Evolutionary conservation across 1,140 invertebrate species (phyloP), one percentile per base, ranked within the genome.

Genomic region (Aphaenogaster rudis): DNA sequence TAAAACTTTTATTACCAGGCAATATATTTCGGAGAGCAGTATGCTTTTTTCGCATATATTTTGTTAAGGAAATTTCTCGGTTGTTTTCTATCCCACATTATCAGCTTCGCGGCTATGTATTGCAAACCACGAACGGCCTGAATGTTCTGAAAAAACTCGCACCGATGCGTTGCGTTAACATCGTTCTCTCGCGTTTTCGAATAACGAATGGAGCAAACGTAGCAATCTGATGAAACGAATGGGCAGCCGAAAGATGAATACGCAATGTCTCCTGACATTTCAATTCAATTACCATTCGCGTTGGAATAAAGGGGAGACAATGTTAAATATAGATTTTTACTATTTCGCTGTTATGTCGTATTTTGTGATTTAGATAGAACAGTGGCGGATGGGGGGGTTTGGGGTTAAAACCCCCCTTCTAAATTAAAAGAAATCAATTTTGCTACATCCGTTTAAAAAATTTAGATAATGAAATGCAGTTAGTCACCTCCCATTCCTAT

Each of bases 1-100:
- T 87, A 81, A 86, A 90, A 89, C 90, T 88, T 93, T 93, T 91
- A 92, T 90, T 89, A 91, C 87, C 80, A 59, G 33, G 28, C 17
- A 67, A 39, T 42, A n/a, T n/a, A 21, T 39, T 39, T 52, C 54
- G 7, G 57, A 21, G 13, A 48, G 42, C 21, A 42, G 15, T 42
- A 48, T 45, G 39, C 54, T 88, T 67, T 87, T 81, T 66, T 28
- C 36, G 42, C n/a, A 21, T 69, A 76, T 86, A 77, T 74, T 11
- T 66, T 33, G 52, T 57, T 69, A 54, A 79, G 21, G 45, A 90
- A 89, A 89, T 90, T 90, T 86, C 84, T 54, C 84, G 78, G 21
- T 45, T 57, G 80, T 50, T 72, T 8, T 50, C 67, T 48, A 13
- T 54, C 13, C 69, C 50, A 17, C 39, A 84, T 76, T 76, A 84